These are phyloP conservation scores for Blastomussa wellsi DNA, from an alignment of 92 coral and sea anemone species.

Conservation along the genomic window DNA sequence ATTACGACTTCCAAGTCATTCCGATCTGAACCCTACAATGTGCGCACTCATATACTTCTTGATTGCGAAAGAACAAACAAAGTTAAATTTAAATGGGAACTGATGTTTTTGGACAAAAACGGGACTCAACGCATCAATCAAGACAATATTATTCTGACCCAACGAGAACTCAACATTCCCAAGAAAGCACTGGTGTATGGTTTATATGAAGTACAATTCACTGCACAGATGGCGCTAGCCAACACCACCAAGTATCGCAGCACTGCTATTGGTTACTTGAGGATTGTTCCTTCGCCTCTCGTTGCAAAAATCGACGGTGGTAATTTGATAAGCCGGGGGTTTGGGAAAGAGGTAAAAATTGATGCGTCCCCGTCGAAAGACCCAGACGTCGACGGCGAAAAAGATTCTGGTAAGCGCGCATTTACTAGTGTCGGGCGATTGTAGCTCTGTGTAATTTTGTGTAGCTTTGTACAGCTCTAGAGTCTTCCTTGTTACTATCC, in stretches of 20 bases:
- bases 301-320: constrained; percentile 58
- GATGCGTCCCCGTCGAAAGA: constrained; percentile 57
- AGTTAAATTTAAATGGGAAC: constrained; percentile 30
- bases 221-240: constrained; percentile 41
- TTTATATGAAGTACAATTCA: constrained; percentile 37
- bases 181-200: constrained; percentile 45
- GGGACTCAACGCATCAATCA: constrained; percentile 4
- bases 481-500: background rate
- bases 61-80: constrained; percentile 38
- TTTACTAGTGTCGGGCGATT: background rate
- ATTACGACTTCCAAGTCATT: constrained; percentile 14
- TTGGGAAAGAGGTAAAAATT: constrained; percentile 45
- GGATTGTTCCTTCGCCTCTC: constrained; percentile 53
- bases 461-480: background rate
- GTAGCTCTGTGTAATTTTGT: background rate
- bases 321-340: constrained; percentile 51
- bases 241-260: constrained; percentile 26
- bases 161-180: constrained; percentile 33
- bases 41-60: constrained; percentile 6
- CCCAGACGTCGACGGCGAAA: constrained; percentile 45
- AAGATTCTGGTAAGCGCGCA: constrained; percentile 39
- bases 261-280: constrained; percentile 44
- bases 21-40: constrained; percentile 26
- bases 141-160: background rate
- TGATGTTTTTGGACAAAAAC: constrained; percentile 6